A percentile compares a stretch with the other conserved stretches of the same genome.
These are phyloP conservation scores for Pomatostomus ruficeps DNA, from an alignment of 2,113 vertebrate species.

Conservation along the genomic window DNA sequence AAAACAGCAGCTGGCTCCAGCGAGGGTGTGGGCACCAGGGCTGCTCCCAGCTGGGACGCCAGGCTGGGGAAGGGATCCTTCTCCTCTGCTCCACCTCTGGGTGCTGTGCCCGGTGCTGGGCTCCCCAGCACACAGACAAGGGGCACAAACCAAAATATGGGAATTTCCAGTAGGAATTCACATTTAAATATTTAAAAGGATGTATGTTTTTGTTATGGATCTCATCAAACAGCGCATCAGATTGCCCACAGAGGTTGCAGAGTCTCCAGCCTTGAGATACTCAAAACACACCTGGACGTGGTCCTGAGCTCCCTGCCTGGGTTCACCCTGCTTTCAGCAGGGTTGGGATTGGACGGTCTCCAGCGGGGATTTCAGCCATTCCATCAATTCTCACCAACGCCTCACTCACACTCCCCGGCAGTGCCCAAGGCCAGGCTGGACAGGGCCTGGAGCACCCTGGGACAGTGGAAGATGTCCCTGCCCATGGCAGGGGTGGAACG, in stretches of 20 bases:
- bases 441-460: background rate
- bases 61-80: background rate
- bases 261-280: background rate
- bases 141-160: background rate
- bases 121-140: background rate
- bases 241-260: background rate
- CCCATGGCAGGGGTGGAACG: background rate
- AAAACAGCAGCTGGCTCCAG: background rate
- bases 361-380: background rate
- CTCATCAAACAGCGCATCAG: background rate
- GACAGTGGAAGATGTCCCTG: background rate
- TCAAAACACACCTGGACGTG: accelerated
- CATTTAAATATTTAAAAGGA: background rate
- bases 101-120: background rate
- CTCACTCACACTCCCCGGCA: background rate
- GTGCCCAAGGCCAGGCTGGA: background rate
- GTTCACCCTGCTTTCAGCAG: background rate
- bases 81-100: background rate
- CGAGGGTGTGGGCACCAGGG: background rate
- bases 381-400: background rate
- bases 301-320: background rate
- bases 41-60: background rate
- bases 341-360: background rate
- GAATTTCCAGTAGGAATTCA: background rate
- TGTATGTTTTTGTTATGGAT: background rate